Evolutionary conservation across 2,113 vertebrate genomes (phyloP).

Genomic region (Saimiri boliviensis): DNA sequence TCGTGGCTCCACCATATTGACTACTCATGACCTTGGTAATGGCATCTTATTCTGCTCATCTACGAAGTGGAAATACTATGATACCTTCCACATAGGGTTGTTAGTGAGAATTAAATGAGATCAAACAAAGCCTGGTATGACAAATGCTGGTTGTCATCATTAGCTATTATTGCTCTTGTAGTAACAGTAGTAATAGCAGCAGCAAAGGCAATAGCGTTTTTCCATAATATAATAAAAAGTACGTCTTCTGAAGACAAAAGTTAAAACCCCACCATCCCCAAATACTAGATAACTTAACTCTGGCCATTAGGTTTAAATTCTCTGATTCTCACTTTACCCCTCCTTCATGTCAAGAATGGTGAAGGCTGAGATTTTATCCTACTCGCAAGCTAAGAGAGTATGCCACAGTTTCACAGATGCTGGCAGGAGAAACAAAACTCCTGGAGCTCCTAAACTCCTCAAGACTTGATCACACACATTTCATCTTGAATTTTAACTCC

Average conservation of each 20-base stretch:
- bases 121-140: background rate
- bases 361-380: background rate
- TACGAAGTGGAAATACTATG: background rate
- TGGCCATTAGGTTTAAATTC: background rate
- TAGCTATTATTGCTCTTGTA: background rate
- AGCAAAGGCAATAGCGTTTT: background rate
- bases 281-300: background rate
- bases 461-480: background rate
- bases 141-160: background rate
- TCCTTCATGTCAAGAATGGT: background rate
- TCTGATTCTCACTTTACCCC: background rate
- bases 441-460: background rate
- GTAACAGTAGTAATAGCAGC: too few species aligned
- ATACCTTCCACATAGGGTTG: background rate
- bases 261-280: background rate
- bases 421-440: constrained; percentile 9
- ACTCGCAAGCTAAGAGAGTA: background rate
- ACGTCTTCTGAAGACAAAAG: background rate
- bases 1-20: background rate
- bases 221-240: background rate
- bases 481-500: too few species aligned
- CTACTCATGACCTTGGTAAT: background rate
- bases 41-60: background rate
- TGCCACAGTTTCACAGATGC: background rate
- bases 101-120: background rate